Conservation (phyloP, 2,888 invertebrate species). For the Sphaeridia pumilis region DNA sequence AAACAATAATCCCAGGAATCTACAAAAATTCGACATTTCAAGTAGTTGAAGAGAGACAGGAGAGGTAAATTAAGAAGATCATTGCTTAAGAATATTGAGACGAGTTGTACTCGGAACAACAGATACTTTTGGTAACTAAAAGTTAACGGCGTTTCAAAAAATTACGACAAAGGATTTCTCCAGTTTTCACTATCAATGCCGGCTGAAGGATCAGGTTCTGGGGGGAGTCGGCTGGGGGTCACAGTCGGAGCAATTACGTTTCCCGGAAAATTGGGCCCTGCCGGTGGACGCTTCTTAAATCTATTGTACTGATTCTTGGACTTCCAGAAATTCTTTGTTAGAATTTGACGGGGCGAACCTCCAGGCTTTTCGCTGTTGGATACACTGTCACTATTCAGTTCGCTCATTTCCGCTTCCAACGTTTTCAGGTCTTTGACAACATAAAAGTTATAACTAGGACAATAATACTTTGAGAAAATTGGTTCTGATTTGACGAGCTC, state of each 20-base stretch:
- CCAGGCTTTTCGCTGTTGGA: conserved; percentile 5
- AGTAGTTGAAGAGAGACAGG: no score
- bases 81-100: no score
- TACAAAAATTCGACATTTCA: no score
- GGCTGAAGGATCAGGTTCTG: no score
- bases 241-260: no score
- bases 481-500: conserved; percentile 57
- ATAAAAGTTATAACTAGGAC: conserved; percentile 47
- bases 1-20: no score
- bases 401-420: not conserved
- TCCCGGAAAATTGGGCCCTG: not conserved
- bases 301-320: conserved; percentile 21
- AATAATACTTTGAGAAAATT: conserved; percentile 55
- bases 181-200: conserved; percentile 2
- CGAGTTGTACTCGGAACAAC: no score
- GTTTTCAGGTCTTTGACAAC: not conserved
- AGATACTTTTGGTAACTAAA: no score
- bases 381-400: not conserved
- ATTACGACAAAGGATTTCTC: not conserved
- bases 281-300: conserved; percentile 15
- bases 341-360: conserved; percentile 9
- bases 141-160: no score
- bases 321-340: conserved; percentile 30
- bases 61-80: no score
- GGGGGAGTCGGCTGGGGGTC: not conserved